Evolutionary conservation across 1,140 invertebrate species (phyloP), one percentile per base, ranked within the genome.

Genomic region (Cyclina sinensis): DNA sequence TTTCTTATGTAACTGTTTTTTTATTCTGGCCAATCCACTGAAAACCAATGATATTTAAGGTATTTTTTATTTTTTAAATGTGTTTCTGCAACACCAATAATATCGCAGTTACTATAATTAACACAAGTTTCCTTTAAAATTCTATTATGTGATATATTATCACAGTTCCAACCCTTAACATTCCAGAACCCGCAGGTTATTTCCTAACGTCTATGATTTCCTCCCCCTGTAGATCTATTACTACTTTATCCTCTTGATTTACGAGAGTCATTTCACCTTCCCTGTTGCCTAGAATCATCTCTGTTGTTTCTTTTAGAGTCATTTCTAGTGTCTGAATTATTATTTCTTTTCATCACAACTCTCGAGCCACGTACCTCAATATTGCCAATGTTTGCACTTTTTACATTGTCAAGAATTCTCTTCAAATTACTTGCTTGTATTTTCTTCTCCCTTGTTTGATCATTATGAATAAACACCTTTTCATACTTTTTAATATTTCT

Each of bases 21-120:
- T 48, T n/a, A 48, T 48, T 48, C 18, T 48, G 46, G 18, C 46
- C 46, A 48, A 48, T 48, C 46, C 46, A 48, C 46, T 48, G 46
- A 48, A 48, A 48, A 48, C 46, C 24, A 43, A 30, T 11, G 32
- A 89, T 27, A 43, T 78, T 59, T 18, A 85, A 37, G 7, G 4
- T 39, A 74, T 85, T 54, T 37, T 82, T 21, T n/a, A 24, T 57
- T 65, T 11, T 46, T 18, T 48, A 89, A 46, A 89, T 78, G 81
- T 30, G 88, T 89, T 86, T 89, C 88, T 65, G 43, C 74, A 27
- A 86, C 57, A 21, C 57, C 82, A 30, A 80, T 59, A 70, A 85
- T 81, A 73, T 89, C 82, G 27, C 76, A 35, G 32, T 86, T 59
- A 83, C 46, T 9, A 32, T 54, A 12, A 27, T 39, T 2, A 27